These are phyloP conservation scores for Drosophila dives DNA, from an alignment of 2,888 invertebrate species.

Conservation along the genomic window DNA sequence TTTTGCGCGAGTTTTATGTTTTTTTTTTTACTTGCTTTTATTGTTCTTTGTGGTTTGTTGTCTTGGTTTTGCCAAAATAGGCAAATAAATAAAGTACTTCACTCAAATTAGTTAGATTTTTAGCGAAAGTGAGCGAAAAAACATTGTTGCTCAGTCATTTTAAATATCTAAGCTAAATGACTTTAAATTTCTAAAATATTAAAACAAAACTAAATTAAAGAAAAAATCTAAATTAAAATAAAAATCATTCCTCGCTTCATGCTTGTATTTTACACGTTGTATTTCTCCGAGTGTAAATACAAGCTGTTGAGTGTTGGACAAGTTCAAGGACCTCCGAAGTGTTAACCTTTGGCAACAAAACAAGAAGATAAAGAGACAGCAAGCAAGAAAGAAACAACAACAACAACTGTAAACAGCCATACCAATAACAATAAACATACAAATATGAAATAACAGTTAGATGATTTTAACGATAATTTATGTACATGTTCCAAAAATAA, in stretches of 20 bases:
- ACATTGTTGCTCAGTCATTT: background rate
- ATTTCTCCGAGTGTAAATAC: background rate
- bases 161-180: background rate
- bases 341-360: background rate
- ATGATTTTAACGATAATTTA: constrained; percentile 2
- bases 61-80: background rate
- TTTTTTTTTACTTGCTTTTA: background rate
- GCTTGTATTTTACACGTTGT: background rate
- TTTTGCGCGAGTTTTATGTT: background rate
- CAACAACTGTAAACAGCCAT: background rate
- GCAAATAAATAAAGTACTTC: background rate
- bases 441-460: background rate
- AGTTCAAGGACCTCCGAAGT: constrained; percentile 4
- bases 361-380: background rate
- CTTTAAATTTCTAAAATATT: background rate
- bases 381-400: background rate
- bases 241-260: background rate
- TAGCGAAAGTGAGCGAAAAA: background rate
- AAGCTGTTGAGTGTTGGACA: background rate
- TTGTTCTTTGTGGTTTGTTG: constrained; percentile 15
- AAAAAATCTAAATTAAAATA: background rate
- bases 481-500: constrained; percentile 3
- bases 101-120: background rate
- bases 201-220: background rate
- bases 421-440: background rate